Conservation (phyloP, 2,888 invertebrate species). For the Neoascia interrupta region DNA sequence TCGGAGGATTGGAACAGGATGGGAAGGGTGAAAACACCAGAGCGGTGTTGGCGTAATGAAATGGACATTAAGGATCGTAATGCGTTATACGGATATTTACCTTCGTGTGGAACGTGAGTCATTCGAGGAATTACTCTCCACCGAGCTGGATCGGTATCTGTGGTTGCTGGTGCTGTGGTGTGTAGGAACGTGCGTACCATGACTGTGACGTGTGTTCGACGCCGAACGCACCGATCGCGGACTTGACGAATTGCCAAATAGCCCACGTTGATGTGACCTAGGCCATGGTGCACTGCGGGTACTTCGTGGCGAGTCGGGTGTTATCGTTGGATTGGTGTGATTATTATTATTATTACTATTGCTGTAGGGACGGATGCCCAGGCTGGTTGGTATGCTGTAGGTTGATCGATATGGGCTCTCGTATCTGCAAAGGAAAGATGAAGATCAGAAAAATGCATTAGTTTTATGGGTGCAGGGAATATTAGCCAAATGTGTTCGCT, state of each 20-base stretch:
- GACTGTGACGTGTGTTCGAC: conserved; percentile 73
- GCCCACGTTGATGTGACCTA: conserved; percentile 87
- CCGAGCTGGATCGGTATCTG: conserved; percentile 87
- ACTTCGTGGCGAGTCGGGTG: conserved; percentile 88
- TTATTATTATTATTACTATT: conserved; percentile 74
- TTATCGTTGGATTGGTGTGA: conserved; percentile 76
- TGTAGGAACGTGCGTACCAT: conserved; percentile 73
- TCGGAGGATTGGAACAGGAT: background rate
- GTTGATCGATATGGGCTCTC: conserved; percentile 81
- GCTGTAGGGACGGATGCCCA: conserved; percentile 78
- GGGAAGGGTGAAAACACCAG: background rate
- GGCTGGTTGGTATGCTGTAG: conserved; percentile 80
- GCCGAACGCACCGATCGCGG: conserved; percentile 91
- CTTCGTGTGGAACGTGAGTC: conserved; percentile 90
- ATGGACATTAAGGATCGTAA: conserved; percentile 48
- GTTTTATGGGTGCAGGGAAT: no score
- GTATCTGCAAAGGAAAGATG: conserved; percentile 71
- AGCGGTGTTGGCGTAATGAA: conserved; percentile 16
- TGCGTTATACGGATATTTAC: conserved; percentile 78
- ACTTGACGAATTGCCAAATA: conserved; percentile 88
- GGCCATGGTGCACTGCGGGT: conserved; percentile 91
- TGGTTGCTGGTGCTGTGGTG: conserved; percentile 74
- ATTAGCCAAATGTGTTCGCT: no score
- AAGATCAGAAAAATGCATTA: no score
- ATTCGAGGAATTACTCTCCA: conserved; percentile 94